Conservation (phyloP, 2,113 vertebrate genomes). For the Choloepus hoffmanni region DNA sequence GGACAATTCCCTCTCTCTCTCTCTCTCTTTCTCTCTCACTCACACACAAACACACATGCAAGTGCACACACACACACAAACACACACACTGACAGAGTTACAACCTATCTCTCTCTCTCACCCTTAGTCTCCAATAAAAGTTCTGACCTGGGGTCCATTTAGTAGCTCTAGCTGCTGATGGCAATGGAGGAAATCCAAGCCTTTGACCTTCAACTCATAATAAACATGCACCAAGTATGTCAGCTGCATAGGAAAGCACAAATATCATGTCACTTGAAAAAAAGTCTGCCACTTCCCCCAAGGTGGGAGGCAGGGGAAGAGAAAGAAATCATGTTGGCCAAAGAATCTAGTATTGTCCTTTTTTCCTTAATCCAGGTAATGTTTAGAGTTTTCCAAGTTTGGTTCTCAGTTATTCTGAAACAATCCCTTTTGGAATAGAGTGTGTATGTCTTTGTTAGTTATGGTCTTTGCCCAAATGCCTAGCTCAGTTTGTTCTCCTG, state of each 20-base stretch:
- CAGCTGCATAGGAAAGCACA: background rate
- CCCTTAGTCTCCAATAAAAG: background rate
- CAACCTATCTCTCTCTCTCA: background rate
- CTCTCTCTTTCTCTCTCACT: background rate
- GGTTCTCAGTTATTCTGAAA: background rate
- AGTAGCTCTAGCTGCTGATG: background rate
- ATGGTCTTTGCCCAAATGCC: background rate
- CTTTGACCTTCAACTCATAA: background rate
- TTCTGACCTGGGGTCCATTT: background rate
- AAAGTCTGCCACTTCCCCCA: background rate
- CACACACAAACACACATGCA: background rate
- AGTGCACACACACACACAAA: background rate
- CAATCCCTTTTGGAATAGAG: background rate
- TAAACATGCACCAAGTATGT: background rate
- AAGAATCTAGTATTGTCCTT: background rate
- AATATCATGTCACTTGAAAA: background rate
- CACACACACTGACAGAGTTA: background rate
- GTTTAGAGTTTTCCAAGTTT: background rate
- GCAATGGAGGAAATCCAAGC: background rate
- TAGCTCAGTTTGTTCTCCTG: background rate
- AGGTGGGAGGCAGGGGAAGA: no score
- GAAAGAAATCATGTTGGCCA: background rate
- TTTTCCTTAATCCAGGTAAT: background rate
- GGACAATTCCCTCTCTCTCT: background rate
- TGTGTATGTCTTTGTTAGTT: background rate